Evolutionary conservation across 2,113 vertebrate genomes (phyloP).

Genomic region (Chaetorhynchus papuensis): DNA sequence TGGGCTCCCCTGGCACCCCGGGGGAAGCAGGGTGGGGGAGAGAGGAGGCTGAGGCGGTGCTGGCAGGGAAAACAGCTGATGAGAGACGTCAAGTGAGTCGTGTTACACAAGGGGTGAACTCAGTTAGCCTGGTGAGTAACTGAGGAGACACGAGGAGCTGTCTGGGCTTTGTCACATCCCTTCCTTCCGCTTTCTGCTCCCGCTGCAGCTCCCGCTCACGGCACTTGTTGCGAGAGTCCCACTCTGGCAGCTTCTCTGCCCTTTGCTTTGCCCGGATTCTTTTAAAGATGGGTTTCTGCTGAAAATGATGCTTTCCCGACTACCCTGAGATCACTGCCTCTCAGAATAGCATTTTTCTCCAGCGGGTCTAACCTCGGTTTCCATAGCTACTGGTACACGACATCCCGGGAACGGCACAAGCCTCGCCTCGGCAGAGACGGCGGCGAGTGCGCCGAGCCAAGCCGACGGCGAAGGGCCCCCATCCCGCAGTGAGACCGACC

Average conservation of each 20-base stretch:
- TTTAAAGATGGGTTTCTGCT: background rate
- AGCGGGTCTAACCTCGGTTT: constrained; percentile 38
- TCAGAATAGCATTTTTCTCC: constrained; percentile 11
- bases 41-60: background rate
- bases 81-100: background rate
- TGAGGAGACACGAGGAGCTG: constrained; percentile 17
- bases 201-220: background rate
- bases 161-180: background rate
- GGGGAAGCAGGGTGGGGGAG: background rate
- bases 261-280: background rate
- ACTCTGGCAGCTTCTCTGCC: background rate
- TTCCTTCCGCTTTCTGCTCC: constrained; percentile 38
- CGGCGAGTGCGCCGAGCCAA: background rate
- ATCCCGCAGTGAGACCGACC: rapidly evolving
- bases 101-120: constrained; percentile 37
- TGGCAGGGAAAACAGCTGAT: background rate
- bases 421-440: background rate
- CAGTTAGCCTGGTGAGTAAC: background rate
- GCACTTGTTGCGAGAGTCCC: background rate
- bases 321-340: background rate
- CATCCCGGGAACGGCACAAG: background rate
- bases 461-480: background rate
- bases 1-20: background rate
- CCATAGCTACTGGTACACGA: constrained; percentile 47
- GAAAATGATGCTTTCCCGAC: background rate